Base-by-base conservation (phyloP, 2,888 invertebrate genomes). In the Amblyjoppa fuscipennis region DNA sequence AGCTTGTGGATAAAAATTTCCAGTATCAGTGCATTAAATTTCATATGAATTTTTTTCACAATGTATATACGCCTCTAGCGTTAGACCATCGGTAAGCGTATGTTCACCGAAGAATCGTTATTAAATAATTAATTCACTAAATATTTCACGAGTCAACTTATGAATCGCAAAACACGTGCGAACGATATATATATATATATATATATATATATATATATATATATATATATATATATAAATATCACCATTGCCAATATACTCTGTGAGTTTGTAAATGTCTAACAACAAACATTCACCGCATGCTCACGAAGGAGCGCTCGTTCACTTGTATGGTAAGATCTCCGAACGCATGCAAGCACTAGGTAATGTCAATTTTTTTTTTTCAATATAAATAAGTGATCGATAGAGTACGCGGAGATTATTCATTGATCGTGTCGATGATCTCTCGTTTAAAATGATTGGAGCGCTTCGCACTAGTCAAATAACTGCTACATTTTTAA, bases 331-430 rank as follows among this genome's bases (percentile, higher is more conserved):
- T 91, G 94, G 92, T 94, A 94, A 94, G 93, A 91, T 94, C 94
- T 93, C 92, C 91, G 93, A 94, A 93, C 92, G 92, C 92, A 93
- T 93, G 93, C 93, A 94, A 92, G 93, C 93, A 92, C 93, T 94
- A 94, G 94, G 94, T 94, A 94, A 94, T 92, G 90, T 92, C 91
- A 92, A 91, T 91, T 90, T 92, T 91, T 89, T 45, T 13, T 49
- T 16, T 4, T 11, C 1, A 41, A 49, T 59, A 73, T 78, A 83
- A 51, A 74, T 83, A 86, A 64, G 81, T 81, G 80, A 73, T 59
- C 45, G 59, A 69, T 56, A 83, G 45, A 56, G 16, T 74, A 73
- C 69, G 80, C 83, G 49, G 49, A 83, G 69, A 83, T 78, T 83
- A 16, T 80, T 74, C 38, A 49, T 56, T 13, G 25, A 34, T 64